Percentiles rank a stretch among this genome's conserved stretches.
phyloP scores from a whole-genome alignment of 2,888 invertebrate species.

The Calameuta filiformis region DNA sequence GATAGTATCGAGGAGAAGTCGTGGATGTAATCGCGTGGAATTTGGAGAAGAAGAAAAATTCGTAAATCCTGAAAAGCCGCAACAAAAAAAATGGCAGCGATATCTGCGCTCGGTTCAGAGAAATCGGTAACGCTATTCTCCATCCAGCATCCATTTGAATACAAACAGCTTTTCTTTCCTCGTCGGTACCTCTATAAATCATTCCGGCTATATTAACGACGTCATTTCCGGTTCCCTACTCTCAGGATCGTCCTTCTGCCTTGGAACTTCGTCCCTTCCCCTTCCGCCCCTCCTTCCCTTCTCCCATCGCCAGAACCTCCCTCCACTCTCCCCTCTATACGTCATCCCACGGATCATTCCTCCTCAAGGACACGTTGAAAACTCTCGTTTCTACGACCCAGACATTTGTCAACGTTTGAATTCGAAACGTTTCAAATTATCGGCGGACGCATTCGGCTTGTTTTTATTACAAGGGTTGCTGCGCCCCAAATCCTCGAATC shows the following conservation, averaged over 20 bases:
- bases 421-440: conserved; percentile 18
- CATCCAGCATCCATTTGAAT: conserved; percentile 15
- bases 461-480: conserved; percentile 23
- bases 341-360: background rate
- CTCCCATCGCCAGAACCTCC: background rate
- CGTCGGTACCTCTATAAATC: conserved; percentile 19
- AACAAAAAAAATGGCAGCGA: background rate
- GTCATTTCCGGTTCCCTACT: conserved; percentile 16
- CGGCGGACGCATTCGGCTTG: conserved; percentile 14
- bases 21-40: background rate
- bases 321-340: background rate
- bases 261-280: conserved; percentile 1
- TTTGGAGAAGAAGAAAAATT: background rate
- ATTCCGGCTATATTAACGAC: conserved; percentile 22
- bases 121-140: background rate
- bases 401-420: conserved; percentile 19
- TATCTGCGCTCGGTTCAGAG: background rate
- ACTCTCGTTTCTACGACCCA: conserved; percentile 14
- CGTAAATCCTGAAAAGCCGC: background rate
- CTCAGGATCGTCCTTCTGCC: conserved; percentile 1
- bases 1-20: background rate
- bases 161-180: conserved; percentile 23
- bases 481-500: background rate
- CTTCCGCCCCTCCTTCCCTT: background rate
- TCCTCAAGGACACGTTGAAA: conserved; percentile 4